Evolutionary conservation across 2,888 invertebrate species (phyloP), one percentile per base, ranked within the genome.

Genomic region (Flabesymbios commensalis): DNA sequence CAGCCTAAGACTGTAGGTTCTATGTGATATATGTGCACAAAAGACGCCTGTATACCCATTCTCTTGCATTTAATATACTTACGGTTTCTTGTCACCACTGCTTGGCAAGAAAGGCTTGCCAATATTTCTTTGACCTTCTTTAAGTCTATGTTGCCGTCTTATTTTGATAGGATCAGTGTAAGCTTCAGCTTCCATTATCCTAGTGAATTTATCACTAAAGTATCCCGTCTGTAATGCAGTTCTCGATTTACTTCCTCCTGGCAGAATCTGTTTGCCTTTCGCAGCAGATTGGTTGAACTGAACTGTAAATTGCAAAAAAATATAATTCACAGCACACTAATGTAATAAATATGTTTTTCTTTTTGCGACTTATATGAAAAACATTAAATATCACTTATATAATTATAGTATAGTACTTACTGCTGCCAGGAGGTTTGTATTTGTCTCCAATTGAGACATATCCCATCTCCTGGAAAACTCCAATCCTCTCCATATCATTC

Each of bases 401-500:
- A n/a, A n/a, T n/a, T n/a, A n/a, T n/a, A n/a, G n/a, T n/a, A n/a
- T n/a, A n/a, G n/a, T n/a, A 65, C 70, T 71, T 65, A 77, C 75
- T 66, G 59, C 59, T 64, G 56, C 71, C 72, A 42, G 72, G 67
- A 28, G 68, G 54, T 54, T 72, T 78, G 65, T 80, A 82, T 63
- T 71, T 74, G 67, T 83, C 82, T 63, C 74, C 75, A 47, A 82
- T 79, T 19, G 81, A 75, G 31, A 77, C 71, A 65, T 83, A 83
- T 57, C 73, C 73, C 79, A 82, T 80, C 66, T 83, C 83, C 67
- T 80, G 76, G 70, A 83, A 83, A 51, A 83, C 54, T 28, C 83
- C 83, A 36, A 83, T 65, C 53, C 83, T 67, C 60, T 82, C 81
- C 83, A 83, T 81, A 69, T 83, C 83, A 39, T 67, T 73, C 66